Conservation (phyloP, 2,888 invertebrate genomes). For the Stratiomys singularior region DNA sequence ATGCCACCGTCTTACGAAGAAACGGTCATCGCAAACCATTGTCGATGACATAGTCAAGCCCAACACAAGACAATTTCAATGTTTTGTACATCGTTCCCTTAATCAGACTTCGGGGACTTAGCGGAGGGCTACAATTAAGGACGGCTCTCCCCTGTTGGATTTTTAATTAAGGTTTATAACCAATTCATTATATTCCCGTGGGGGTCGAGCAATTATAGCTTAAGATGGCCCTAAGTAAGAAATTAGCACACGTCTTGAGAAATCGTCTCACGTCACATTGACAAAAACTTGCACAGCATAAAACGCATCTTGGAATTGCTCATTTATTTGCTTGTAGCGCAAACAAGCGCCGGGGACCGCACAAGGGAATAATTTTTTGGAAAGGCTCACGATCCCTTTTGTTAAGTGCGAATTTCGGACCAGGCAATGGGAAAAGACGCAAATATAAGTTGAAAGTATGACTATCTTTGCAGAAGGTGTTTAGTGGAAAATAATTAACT, state of each 20-base stretch:
- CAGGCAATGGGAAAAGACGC: no score
- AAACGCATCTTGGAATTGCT: constrained; percentile 30
- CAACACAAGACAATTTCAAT: neutral
- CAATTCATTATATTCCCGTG: constrained; percentile 32
- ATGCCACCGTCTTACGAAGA: constrained; percentile 43
- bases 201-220: constrained; percentile 32
- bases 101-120: constrained; percentile 40
- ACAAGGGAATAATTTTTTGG: neutral
- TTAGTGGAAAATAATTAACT: no score
- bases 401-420: no score
- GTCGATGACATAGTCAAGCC: neutral
- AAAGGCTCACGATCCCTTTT: neutral
- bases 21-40: neutral
- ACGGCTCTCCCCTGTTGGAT: neutral
- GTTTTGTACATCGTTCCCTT: constrained; percentile 41
- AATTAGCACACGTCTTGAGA: constrained; percentile 43
- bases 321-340: neutral
- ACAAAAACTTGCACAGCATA: constrained; percentile 20
- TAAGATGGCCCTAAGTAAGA: constrained; percentile 11
- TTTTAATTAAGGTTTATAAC: neutral
- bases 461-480: no score
- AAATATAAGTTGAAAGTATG: no score
- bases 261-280: constrained; percentile 43
- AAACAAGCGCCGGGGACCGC: neutral
- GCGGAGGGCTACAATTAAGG: constrained; percentile 22